A percentile compares a stretch with the other conserved stretches of the same genome.
phyloP scores from a whole-genome alignment of 2,797 vertebrate species.

The Hypotaenidia okinawae region DNA sequence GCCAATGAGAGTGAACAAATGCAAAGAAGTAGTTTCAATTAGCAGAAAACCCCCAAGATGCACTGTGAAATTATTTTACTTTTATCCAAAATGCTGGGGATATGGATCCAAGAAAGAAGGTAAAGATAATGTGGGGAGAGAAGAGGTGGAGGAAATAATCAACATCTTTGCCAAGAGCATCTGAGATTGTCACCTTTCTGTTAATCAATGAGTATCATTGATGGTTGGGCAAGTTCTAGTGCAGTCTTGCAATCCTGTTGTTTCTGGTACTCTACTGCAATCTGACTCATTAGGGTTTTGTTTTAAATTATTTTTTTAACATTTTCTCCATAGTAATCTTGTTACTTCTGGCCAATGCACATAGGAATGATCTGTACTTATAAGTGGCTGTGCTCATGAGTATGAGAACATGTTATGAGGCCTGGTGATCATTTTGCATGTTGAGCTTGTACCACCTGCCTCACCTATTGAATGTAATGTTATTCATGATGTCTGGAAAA shows the following conservation, averaged over 20 bases:
- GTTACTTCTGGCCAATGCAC: neutral
- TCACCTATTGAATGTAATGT: neutral
- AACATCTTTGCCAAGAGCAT: accelerated
- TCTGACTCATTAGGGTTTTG: neutral
- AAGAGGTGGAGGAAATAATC: neutral
- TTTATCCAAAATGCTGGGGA: neutral
- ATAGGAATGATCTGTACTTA: neutral
- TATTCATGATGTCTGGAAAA: neutral
- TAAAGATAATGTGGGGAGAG: neutral
- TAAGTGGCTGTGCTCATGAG: neutral
- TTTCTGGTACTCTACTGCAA: neutral
- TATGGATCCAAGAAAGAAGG: neutral
- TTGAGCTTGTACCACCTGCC: neutral
- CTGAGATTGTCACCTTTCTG: neutral
- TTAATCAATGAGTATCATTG: neutral
- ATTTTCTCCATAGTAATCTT: neutral
- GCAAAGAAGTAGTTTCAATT: neutral
- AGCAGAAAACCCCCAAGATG: neutral
- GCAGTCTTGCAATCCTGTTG: neutral
- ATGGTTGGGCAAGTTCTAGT: neutral
- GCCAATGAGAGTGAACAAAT: neutral
- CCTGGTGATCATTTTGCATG: neutral
- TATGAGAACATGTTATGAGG: neutral
- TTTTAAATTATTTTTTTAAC: too few species aligned
- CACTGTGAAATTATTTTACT: neutral